Base-by-base conservation (phyloP, 2,888 invertebrate species). In the Priocnemis perturbator region DNA sequence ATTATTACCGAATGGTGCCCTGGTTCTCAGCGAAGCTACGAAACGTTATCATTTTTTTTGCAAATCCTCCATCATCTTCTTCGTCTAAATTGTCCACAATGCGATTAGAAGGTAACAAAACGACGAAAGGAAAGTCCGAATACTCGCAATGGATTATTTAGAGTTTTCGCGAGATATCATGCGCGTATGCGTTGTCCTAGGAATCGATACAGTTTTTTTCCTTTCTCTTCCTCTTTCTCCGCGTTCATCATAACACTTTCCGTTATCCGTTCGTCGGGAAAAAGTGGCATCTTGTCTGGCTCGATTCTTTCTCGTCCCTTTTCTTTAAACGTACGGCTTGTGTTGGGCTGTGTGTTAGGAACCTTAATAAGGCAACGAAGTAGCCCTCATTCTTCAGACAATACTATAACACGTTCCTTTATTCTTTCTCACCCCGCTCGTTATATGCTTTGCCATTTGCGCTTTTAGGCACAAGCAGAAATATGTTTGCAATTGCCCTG, bases 311-410 rank as follows among this genome's bases (percentile, higher is more conserved):
- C 20, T 60, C 50, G 11, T 52, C 64, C 45, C 60, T 44, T 58
- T 55, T 60, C 45, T 65, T 67, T 69, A 59, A 66, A 68, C 71
- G 72, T 69, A 65, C 61, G 69, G 48, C 37, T 11, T 11, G n/a
- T 71, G 55, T 74, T 64, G 77, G 79, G 78, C 74, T 81, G 73
- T 72, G 66, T 71, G 75, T 79, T 85, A 85, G 84, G 83, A 85
- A 85, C 82, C 83, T 84, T 76, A 61, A 78, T 85, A 82, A 84
- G 85, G 84, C 83, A 81, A 83, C 81, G 79, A 74, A 82, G 77
- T 78, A 83, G 83, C 81, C 83, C 79, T 78, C 76, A 79, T 72
- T 80, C 69, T 76, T 72, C 66, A 37, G 37, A 67, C 55, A 67
- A 52, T 73, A 67, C 67, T 62, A 9, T 11, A 37, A 37, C 65